A percentile compares a stretch with the other conserved stretches of the same genome.
Evolutionary conservation across 2,888 invertebrate species (phyloP).

Genomic region (Apomyelois bistriatella): DNA sequence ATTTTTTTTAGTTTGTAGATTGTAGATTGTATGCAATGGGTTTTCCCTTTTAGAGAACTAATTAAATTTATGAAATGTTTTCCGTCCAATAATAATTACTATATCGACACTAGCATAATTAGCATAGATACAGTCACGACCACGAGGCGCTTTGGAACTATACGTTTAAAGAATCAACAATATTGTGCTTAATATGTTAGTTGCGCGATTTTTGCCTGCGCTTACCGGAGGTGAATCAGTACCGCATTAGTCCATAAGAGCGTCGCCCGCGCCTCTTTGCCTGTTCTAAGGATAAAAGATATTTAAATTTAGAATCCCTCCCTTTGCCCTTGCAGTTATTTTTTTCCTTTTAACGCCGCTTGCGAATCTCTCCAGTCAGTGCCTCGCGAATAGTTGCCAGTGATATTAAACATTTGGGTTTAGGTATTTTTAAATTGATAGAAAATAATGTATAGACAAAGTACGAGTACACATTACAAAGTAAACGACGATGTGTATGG

Average conservation of each 20-base stretch:
- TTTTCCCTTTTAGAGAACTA: too few species aligned
- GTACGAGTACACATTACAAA: constrained; percentile 53
- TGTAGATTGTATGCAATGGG: too few species aligned
- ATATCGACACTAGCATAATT: background rate
- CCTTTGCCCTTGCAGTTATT: constrained; percentile 53
- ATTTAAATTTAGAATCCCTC: constrained; percentile 74
- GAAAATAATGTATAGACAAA: constrained; percentile 36
- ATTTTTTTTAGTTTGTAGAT: too few species aligned
- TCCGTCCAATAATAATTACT: too few species aligned
- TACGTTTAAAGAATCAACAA: constrained; percentile 45
- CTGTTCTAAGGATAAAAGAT: constrained; percentile 51
- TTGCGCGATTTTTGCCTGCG: constrained; percentile 64
- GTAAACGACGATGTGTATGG: constrained; percentile 74
- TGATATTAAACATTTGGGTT: constrained; percentile 18
- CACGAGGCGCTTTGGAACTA: constrained; percentile 27
- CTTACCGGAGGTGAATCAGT: constrained; percentile 69
- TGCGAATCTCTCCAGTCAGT: constrained; percentile 51
- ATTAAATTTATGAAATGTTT: too few species aligned
- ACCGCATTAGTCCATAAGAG: constrained; percentile 70
- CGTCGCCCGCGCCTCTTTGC: constrained; percentile 67
- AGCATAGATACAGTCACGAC: constrained; percentile 16
- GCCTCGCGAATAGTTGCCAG: constrained; percentile 38
- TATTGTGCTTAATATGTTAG: constrained; percentile 68
- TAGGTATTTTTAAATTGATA: constrained; percentile 24
- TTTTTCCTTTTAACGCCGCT: constrained; percentile 41